A percentile compares a stretch with the other conserved stretches of the same genome.
These are phyloP conservation scores for Cephalopterus ornatus DNA, from an alignment of 2,113 vertebrate species.

Conservation along the genomic window DNA sequence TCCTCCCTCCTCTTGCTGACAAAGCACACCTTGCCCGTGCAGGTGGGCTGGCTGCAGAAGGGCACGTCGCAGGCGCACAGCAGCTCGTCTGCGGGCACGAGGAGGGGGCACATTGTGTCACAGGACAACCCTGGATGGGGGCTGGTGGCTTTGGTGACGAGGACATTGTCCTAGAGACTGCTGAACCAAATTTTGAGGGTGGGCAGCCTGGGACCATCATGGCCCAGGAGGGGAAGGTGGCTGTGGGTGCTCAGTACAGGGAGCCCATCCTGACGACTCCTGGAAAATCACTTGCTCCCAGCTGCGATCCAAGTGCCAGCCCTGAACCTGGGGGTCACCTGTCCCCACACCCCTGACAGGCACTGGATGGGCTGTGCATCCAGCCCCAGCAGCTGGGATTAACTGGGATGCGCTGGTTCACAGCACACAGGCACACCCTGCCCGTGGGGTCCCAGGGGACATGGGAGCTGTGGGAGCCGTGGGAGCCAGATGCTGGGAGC, in stretches of 20 bases:
- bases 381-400: neutral
- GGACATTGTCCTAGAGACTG: neutral
- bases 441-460: rapidly evolving
- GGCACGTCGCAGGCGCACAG: conserved; percentile 19
- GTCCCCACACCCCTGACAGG: rapidly evolving
- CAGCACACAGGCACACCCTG: neutral
- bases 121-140: rapidly evolving
- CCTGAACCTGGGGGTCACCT: neutral
- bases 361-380: rapidly evolving
- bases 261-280: neutral
- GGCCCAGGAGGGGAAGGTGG: neutral
- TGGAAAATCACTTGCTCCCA: neutral
- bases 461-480: rapidly evolving
- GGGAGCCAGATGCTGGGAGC: rapidly evolving
- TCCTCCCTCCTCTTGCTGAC: conserved; percentile 43
- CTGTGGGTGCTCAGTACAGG: neutral
- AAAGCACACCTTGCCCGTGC: conserved; percentile 61
- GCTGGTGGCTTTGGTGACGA: neutral
- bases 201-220: rapidly evolving
- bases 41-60: neutral
- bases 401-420: neutral
- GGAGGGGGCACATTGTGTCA: neutral
- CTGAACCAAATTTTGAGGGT: rapidly evolving
- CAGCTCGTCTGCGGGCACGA: neutral
- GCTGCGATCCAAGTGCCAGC: neutral